Evolutionary conservation across 1,140 invertebrate species (phyloP).

Genomic region (Pseudomyrmex dendroicus): DNA sequence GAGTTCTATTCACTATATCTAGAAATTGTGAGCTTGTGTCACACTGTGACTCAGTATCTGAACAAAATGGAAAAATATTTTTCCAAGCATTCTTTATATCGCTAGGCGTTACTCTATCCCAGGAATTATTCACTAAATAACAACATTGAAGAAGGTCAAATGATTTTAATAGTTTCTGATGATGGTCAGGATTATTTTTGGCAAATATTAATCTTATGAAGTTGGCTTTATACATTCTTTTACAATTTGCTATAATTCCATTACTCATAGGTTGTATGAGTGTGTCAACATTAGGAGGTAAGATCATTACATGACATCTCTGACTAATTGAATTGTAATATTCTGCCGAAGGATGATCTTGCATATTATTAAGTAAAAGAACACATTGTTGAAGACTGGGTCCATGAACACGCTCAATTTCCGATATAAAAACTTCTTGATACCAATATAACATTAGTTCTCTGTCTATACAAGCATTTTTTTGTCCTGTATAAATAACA

Average conservation of each 20-base stretch:
- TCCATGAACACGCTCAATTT: neutral
- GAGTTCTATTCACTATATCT: neutral
- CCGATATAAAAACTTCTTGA: neutral
- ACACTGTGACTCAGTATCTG: neutral
- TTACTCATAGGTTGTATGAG: slow-evolving; percentile 2
- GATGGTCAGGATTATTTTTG: neutral
- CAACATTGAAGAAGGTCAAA: neutral
- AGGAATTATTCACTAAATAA: slow-evolving; percentile 4
- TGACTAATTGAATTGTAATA: neutral
- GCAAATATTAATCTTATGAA: neutral
- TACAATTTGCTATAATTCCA: neutral
- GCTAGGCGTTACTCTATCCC: neutral
- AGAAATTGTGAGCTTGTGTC: neutral
- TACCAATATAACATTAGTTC: neutral
- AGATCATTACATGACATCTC: neutral
- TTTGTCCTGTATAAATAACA: neutral
- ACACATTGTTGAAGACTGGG: neutral
- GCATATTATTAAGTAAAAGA: neutral
- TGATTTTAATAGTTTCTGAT: neutral
- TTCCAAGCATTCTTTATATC: slow-evolving; percentile 4
- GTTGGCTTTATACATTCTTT: neutral
- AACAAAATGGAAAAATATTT: neutral
- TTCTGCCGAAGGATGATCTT: neutral
- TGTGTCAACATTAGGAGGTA: neutral
- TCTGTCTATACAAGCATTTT: neutral